phyloP scores from a whole-genome alignment of 2,797 vertebrate species.

The Acridotheres tristis region DNA sequence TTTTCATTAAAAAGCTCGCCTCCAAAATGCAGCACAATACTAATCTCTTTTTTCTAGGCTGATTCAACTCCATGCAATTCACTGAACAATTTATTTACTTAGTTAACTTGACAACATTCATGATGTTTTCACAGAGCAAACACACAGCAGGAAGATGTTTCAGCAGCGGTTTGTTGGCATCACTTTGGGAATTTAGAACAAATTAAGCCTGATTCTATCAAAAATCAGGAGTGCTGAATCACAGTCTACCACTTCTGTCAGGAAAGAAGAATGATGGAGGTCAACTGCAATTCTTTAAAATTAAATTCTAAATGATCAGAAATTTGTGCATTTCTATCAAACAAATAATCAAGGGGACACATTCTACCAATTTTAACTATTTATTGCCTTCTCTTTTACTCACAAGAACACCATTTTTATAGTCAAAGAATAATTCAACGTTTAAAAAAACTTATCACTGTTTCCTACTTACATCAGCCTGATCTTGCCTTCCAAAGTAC shows the following conservation, averaged over 20 bases:
- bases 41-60: background rate
- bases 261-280: background rate
- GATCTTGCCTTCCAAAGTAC: slow-evolving; percentile 93
- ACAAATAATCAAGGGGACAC: background rate
- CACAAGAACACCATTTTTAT: background rate
- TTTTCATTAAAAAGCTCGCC: background rate
- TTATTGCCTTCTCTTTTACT: background rate
- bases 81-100: background rate
- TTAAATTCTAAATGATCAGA: background rate
- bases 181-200: background rate
- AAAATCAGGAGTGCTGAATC: background rate
- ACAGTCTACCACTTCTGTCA: background rate
- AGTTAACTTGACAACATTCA: background rate
- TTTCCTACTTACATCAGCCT: slow-evolving; percentile 80
- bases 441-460: background rate
- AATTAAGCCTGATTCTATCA: background rate
- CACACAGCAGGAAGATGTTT: background rate
- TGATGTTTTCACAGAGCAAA: background rate
- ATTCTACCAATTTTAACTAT: background rate
- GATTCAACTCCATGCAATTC: background rate
- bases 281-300: background rate
- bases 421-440: background rate
- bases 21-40: background rate
- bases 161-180: background rate
- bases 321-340: background rate